Conservation (phyloP, 2,113 vertebrate genomes). For the Calonectris borealis region DNA sequence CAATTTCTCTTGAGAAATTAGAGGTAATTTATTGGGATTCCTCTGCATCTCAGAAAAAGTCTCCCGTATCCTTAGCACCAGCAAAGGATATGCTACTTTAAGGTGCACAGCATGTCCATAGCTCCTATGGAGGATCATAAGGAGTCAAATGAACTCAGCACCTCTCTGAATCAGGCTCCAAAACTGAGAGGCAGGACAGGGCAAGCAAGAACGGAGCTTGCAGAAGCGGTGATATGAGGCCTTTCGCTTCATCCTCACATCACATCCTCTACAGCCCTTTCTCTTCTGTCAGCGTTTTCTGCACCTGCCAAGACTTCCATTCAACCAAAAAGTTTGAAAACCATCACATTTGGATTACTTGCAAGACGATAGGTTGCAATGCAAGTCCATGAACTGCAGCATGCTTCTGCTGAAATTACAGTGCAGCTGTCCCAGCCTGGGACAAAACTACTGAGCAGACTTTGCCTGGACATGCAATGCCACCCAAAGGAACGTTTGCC, state of each 20-base stretch:
- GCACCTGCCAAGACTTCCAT: background rate
- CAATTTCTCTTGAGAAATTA: background rate
- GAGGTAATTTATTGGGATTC: background rate
- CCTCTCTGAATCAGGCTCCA: background rate
- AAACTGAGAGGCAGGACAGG: background rate
- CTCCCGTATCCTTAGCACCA: background rate
- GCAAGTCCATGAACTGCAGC: background rate
- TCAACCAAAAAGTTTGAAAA: background rate
- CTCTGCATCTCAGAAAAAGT: background rate
- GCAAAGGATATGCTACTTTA: background rate
- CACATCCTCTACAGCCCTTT: background rate
- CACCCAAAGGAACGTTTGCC: background rate
- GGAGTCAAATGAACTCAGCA: background rate
- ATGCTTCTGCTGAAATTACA: background rate
- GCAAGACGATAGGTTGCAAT: background rate
- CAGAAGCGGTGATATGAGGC: background rate
- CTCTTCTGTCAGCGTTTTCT: background rate
- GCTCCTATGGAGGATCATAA: background rate
- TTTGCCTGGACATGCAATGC: background rate
- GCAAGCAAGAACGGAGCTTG: background rate
- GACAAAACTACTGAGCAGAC: background rate
- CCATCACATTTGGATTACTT: background rate
- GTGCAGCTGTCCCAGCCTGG: background rate
- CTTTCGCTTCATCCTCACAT: background rate
- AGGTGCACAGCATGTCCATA: background rate